Evolutionary conservation across 1,140 invertebrate species (phyloP).

Genomic region (Drosophila virilis): DNA sequence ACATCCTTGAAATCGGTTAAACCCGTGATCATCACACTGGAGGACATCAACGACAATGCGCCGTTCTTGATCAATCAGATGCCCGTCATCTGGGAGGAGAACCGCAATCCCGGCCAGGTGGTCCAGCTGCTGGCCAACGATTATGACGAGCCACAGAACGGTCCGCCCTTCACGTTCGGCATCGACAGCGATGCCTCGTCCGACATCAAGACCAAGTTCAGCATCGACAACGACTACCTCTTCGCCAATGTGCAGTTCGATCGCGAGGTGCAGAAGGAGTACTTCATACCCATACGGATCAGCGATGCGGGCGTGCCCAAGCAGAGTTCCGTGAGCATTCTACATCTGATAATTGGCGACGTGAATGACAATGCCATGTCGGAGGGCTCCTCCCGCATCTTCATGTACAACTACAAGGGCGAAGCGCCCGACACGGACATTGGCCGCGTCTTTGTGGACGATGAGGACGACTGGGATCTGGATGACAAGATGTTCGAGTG

Average conservation of each 20-base stretch:
- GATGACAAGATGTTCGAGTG: conserved; percentile 93
- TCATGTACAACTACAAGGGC: conserved; percentile 96
- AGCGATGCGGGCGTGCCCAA: conserved; percentile 91
- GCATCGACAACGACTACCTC: conserved; percentile 86
- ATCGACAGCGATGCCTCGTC: conserved; percentile 88
- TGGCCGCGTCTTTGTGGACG: conserved; percentile 95
- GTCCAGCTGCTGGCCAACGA: conserved; percentile 91
- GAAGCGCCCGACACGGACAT: conserved; percentile 91
- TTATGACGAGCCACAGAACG: conserved; percentile 91
- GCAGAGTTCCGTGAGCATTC: conserved; percentile 89
- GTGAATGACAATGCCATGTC: conserved; percentile 94
- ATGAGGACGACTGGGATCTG: conserved; percentile 97
- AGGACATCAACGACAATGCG: conserved; percentile 95
- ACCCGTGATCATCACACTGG: conserved; percentile 90
- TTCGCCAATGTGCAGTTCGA: conserved; percentile 91
- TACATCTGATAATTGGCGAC: conserved; percentile 95
- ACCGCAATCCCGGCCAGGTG: conserved; percentile 88
- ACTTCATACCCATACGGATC: conserved; percentile 94
- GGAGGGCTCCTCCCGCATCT: conserved; percentile 92
- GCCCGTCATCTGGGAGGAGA: conserved; percentile 93
- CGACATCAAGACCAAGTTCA: conserved; percentile 90
- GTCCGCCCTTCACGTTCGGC: conserved; percentile 91
- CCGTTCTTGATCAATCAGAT: conserved; percentile 92
- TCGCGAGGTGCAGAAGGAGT: conserved; percentile 94
- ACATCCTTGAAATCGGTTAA: conserved; percentile 87